Evolutionary conservation across 2,888 invertebrate species (phyloP).

Genomic region (Cynaeus angustus): DNA sequence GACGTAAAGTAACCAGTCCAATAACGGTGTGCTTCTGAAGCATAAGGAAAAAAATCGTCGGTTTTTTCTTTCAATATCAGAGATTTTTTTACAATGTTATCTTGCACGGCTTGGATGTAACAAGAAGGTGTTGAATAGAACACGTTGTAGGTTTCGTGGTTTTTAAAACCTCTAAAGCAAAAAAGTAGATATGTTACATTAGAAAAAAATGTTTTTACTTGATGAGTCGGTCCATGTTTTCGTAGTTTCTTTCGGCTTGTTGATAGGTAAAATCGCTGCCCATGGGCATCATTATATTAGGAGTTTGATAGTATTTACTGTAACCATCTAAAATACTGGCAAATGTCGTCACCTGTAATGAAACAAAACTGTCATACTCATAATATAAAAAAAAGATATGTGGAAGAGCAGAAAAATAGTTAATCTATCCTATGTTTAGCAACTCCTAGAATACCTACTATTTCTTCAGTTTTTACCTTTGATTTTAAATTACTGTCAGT

Average conservation of each 20-base stretch:
- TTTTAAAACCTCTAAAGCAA: conserved; percentile 50
- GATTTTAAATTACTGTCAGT: conserved; percentile 80
- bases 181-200: neutral
- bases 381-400: too few relatives aligned
- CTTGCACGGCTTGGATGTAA: conserved; percentile 81
- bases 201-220: conserved; percentile 58
- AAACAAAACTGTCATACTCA: too few relatives aligned
- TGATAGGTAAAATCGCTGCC: conserved; percentile 80
- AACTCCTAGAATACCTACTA: too few relatives aligned
- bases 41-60: conserved; percentile 81
- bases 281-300: conserved; percentile 79
- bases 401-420: too few relatives aligned
- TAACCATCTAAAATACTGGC: conserved; percentile 64
- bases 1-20: conserved; percentile 84
- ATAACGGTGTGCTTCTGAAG: conserved; percentile 77
- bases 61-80: conserved; percentile 62
- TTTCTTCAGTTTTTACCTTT: conserved; percentile 62
- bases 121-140: conserved; percentile 89
- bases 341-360: conserved; percentile 30
- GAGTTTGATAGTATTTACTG: conserved; percentile 72
- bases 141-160: conserved; percentile 76
- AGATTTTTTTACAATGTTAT: conserved; percentile 61
- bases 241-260: conserved; percentile 75
- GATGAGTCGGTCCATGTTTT: conserved; percentile 76
- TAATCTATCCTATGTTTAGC: too few relatives aligned